These are phyloP conservation scores for Pachyseris speciosa DNA, from an alignment of 64 coral and sea anemone species.

Conservation along the genomic window DNA sequence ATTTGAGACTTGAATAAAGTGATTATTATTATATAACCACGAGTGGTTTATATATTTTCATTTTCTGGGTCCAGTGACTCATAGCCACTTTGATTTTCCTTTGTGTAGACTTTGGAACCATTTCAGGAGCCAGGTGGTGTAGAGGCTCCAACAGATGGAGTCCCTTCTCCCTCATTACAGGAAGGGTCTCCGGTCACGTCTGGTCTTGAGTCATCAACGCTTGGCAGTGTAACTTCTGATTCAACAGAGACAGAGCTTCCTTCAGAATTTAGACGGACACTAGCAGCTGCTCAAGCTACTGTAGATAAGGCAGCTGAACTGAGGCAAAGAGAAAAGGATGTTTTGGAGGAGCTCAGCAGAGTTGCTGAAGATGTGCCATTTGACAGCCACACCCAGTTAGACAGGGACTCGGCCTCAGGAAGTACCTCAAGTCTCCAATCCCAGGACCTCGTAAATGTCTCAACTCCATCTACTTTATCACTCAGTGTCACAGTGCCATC, in stretches of 20 bases:
- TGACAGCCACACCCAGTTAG: neutral
- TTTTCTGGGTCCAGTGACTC: too few species aligned
- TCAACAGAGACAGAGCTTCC: neutral
- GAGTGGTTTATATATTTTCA: too few species aligned
- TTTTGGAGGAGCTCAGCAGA: neutral
- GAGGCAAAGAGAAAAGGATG: neutral
- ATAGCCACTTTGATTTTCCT: neutral
- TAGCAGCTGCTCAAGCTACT: neutral
- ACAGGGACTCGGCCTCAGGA: neutral
- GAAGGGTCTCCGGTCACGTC: slow-evolving; percentile 14
- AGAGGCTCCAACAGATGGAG: neutral
- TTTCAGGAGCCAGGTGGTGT: neutral
- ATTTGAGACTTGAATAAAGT: too few species aligned
- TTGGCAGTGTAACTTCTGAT: slow-evolving; percentile 18
- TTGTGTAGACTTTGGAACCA: neutral
- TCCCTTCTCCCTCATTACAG: neutral
- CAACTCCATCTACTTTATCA: slow-evolving; percentile 34
- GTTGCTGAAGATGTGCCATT: slow-evolving; percentile 1
- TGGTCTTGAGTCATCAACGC: slow-evolving; percentile 14
- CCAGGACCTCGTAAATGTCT: neutral
- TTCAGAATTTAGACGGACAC: slow-evolving; percentile 6
- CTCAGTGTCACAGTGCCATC: slow-evolving; percentile 13
- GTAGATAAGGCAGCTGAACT: slow-evolving; percentile 21
- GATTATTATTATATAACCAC: too few species aligned
- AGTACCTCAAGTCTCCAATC: slow-evolving; percentile 1